phyloP scores from a whole-genome alignment of 2,113 vertebrate species.

The Gymnarchus niloticus region DNA sequence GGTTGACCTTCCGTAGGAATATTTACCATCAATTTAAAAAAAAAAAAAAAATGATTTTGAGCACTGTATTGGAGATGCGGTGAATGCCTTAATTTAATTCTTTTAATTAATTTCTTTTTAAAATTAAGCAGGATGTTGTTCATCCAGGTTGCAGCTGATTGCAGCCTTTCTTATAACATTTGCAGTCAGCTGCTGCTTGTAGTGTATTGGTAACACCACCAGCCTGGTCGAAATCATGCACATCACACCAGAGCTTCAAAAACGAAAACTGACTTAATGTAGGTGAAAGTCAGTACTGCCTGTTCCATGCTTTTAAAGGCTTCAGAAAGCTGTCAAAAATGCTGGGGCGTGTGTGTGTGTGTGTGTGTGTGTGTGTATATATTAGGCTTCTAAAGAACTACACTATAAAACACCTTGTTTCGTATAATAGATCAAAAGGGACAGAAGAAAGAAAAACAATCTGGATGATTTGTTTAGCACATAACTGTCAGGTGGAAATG shows the following conservation, averaged over 20 bases:
- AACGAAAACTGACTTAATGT: background rate
- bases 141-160: no score
- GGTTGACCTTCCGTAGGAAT: no score
- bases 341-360: background rate
- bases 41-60: no score
- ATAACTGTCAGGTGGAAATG: conserved; percentile 29
- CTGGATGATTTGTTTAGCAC: conserved; percentile 29
- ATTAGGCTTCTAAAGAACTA: background rate
- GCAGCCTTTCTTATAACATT: no score
- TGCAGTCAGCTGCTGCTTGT: no score
- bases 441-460: conserved; percentile 19
- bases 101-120: no score
- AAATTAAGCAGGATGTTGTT: no score
- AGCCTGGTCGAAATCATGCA: background rate
- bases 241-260: background rate
- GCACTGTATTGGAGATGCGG: no score
- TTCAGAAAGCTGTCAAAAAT: background rate
- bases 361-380: background rate
- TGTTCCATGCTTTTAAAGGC: background rate
- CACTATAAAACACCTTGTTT: background rate
- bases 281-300: background rate
- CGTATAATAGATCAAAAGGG: conserved; percentile 17
- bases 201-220: background rate
- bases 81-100: no score
- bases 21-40: no score